Evolutionary conservation across 2,888 invertebrate genomes (phyloP).

Genomic region (Meta bourneti): DNA sequence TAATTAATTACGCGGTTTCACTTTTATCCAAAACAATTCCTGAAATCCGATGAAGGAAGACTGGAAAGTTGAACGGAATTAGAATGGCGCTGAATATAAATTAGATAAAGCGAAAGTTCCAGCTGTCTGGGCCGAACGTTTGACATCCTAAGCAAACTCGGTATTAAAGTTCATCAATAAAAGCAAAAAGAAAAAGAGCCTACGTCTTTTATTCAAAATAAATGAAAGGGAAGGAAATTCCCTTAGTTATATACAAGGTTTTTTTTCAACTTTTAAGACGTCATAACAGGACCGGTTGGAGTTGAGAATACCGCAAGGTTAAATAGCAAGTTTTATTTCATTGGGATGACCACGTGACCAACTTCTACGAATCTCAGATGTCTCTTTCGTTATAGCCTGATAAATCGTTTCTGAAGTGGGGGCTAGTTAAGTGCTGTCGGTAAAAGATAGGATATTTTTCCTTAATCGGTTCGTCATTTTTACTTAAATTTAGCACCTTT

Average conservation of each 20-base stretch:
- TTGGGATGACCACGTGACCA: slow-evolving; percentile 21
- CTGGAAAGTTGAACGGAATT: background rate
- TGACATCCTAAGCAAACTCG: background rate
- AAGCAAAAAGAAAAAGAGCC: background rate
- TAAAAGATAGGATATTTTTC: background rate
- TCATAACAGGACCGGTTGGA: slow-evolving; percentile 35
- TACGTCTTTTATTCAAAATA: background rate
- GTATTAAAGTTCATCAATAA: background rate
- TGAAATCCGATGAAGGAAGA: too few relatives aligned
- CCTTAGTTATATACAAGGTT: slow-evolving; percentile 27
- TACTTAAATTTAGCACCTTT: background rate
- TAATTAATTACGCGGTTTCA: background rate
- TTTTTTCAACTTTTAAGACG: slow-evolving; percentile 4
- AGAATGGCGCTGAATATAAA: background rate
- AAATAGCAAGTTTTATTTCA: slow-evolving; percentile 16
- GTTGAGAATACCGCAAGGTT: slow-evolving; percentile 41
- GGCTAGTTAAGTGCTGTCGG: background rate
- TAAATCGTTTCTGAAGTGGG: background rate
- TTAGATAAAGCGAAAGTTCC: background rate
- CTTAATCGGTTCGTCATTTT: background rate
- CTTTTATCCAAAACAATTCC: background rate
- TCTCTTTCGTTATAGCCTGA: background rate
- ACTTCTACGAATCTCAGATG: background rate
- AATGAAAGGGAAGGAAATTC: background rate
- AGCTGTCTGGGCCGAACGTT: background rate